These are phyloP conservation scores for Tipula vernalis DNA, from an alignment of 2,888 invertebrate genomes.

Conservation along the genomic window DNA sequence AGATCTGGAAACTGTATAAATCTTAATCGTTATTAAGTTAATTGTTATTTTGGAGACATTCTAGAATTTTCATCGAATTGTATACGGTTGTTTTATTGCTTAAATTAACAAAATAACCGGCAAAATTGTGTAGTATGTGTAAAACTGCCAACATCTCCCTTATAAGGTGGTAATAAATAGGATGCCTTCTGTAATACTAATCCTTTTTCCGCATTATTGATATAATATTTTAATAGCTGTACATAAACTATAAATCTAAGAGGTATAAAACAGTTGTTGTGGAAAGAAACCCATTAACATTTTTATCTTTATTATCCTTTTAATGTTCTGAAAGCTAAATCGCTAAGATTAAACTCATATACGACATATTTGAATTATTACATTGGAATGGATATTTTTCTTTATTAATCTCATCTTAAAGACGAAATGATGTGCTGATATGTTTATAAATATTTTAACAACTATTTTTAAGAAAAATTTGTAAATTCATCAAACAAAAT, in stretches of 20 bases:
- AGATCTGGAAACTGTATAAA: too few species aligned
- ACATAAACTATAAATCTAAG: background rate
- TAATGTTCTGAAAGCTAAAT: background rate
- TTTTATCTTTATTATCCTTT: background rate
- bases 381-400: background rate
- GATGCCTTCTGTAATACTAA: background rate
- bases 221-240: background rate
- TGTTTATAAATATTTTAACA: too few species aligned
- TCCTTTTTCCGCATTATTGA: background rate
- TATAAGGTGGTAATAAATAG: too few species aligned
- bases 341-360: background rate
- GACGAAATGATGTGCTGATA: background rate
- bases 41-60: too few species aligned
- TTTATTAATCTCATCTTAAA: background rate
- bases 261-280: background rate
- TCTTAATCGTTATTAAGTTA: too few species aligned
- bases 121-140: too few species aligned
- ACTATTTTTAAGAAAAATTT: too few species aligned
- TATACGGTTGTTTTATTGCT: too few species aligned
- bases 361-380: background rate
- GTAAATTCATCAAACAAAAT: too few species aligned
- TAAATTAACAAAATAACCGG: too few species aligned
- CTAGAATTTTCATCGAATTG: too few species aligned
- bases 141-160: too few species aligned
- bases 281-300: background rate